Conservation (phyloP, 2,113 vertebrate genomes). For the Corvus moneduloides region DNA sequence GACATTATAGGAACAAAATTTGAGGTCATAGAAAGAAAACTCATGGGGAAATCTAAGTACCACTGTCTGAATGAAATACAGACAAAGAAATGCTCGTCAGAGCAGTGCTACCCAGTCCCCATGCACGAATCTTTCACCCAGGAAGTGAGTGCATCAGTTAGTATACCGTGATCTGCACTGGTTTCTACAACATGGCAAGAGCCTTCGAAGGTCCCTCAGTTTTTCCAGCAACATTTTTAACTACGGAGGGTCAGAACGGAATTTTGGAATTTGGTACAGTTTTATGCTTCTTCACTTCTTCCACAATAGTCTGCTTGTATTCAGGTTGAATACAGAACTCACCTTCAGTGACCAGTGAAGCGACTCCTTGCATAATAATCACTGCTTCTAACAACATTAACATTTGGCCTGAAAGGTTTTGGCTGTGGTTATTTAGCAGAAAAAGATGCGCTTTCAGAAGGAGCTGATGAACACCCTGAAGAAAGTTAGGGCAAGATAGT, state of each 20-base stretch:
- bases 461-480: not conserved
- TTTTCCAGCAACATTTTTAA: not conserved
- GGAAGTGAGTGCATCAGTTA: not conserved
- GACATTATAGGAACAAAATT: not conserved
- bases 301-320: not conserved
- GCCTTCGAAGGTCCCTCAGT: not conserved
- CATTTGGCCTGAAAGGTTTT: not conserved
- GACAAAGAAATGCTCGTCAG: fast-evolving
- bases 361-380: not conserved
- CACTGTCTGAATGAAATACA: not conserved
- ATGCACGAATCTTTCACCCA: fast-evolving
- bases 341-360: constrained; percentile 4
- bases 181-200: not conserved
- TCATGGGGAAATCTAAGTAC: not conserved
- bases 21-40: not conserved
- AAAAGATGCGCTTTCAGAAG: not conserved
- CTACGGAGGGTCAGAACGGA: not conserved
- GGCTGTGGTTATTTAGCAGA: not conserved
- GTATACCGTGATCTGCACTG: not conserved
- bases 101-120: not conserved
- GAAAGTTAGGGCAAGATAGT: not conserved
- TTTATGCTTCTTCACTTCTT: not conserved
- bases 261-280: not conserved
- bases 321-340: not conserved
- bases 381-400: not conserved